Evolutionary conservation across 2,888 invertebrate genomes (phyloP).

Genomic region (Ochropleura plecta): DNA sequence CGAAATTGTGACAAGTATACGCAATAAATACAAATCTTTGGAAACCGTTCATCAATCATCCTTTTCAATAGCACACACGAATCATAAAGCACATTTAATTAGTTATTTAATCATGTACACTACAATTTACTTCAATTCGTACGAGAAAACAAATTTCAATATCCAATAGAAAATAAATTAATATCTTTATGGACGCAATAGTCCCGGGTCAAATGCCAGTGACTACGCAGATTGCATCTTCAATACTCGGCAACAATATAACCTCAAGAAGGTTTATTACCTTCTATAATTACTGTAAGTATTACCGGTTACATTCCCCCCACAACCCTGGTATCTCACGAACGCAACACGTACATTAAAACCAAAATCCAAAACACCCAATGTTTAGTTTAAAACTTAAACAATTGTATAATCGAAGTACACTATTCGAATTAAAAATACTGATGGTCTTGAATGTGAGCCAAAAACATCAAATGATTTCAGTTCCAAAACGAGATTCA

Average conservation of each 20-base stretch:
- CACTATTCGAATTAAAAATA: conserved; percentile 80
- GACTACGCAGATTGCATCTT: conserved; percentile 79
- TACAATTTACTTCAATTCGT: conserved; percentile 32
- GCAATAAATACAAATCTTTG: background rate
- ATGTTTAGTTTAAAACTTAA: conserved; percentile 57
- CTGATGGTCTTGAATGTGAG: conserved; percentile 80
- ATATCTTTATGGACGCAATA: conserved; percentile 72
- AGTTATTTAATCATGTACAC: conserved; percentile 32
- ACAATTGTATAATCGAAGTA: conserved; percentile 75
- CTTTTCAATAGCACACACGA: conserved; percentile 1
- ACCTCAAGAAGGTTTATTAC: conserved; percentile 71
- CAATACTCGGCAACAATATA: conserved; percentile 73
- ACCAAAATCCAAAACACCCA: conserved; percentile 29
- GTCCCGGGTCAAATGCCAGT: conserved; percentile 80
- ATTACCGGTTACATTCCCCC: conserved; percentile 71
- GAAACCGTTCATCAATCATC: background rate
- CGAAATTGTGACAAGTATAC: background rate
- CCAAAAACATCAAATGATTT: conserved; percentile 84
- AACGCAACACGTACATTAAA: conserved; percentile 33
- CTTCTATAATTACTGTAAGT: conserved; percentile 75
- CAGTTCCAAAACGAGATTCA: conserved; percentile 78
- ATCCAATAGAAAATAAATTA: conserved; percentile 68
- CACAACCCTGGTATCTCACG: conserved; percentile 32
- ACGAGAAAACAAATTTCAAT: conserved; percentile 55
- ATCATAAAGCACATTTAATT: conserved; percentile 43